Evolutionary conservation across 2,888 invertebrate species (phyloP), one percentile per base, ranked within the genome.

Genomic region (Coelogynopora nodosa): DNA sequence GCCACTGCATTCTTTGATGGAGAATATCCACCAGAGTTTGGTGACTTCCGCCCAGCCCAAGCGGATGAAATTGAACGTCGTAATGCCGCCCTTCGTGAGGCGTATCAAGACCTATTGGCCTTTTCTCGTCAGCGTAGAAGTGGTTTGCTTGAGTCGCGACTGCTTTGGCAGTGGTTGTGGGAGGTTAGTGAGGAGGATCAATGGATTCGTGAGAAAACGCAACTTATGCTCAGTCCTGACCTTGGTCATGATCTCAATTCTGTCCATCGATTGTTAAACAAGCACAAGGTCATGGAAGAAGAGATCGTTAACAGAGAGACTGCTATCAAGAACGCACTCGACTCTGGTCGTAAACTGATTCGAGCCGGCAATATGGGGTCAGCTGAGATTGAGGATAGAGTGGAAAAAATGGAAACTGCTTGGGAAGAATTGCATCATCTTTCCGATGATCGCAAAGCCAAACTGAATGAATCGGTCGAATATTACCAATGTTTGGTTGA

Each of bases 151-250:
- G 98, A 99, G 93, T 98, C 98, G 90, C 95, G 96, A 89, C 96
- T 96, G 91, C 93, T 99, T 89, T 99, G 98, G 98, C 98, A 99
- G 93, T 99, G 99, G 95, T 98, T 98, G 93, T 99, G 98, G 98
- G 99, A 99, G 92, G 97, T 98, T 94, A 97, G 98, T 28, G 99
- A 99, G 90, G 97, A 99, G 92, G 92, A 93, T 89, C 92, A 92
- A 87, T 92, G 93, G 91, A 92, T 93, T 89, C 91, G 91, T 87
- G 93, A 93, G 89, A 93, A 93, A 92, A 97, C 98, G 91, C 97
- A 98, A 93, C 97, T 99, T 90, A 95, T 99, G 67, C 97, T 97
- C 0, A 96, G 97, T 2, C 96, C 96, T 85, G 98, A 99, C 91
- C 97, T 98, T 89, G 99, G 99, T 27, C 98, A 98, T 91, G 99